Evolutionary conservation across 2,888 invertebrate species (phyloP), one percentile per base, ranked within the genome.

Genomic region (Harpagoxenus sublaevis): DNA sequence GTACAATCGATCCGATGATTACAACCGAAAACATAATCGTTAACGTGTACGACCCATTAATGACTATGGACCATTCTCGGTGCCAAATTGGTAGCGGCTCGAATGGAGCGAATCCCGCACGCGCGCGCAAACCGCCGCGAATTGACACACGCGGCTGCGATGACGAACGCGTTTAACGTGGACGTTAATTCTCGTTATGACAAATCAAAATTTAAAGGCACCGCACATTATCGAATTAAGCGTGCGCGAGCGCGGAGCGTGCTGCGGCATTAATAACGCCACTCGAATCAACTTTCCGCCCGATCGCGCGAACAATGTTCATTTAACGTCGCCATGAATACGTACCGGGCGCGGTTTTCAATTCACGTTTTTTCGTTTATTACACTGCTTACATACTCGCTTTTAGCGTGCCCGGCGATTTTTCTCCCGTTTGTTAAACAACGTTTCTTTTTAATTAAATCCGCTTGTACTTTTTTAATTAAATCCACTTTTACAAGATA

Each of bases 21-120:
- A 95, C 94, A 94, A 91, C 94, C 93, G 93, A 94, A 81, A 92
- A 94, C 94, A 94, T 95, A 94, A 95, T 95, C 95, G 94, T 95
- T 95, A 95, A 91, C 94, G 92, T 92, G 90, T 92, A 94, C 93
- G 92, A 92, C 92, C 94, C 94, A 94, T 94, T 93, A 94, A 95
- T 94, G 93, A 94, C 93, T 91, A 92, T 94, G 92, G 93, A 92
- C 93, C 93, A 93, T 94, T 94, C 92, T 91, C 93, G 92, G 91
- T 92, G 93, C 92, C 92, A 94, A 94, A 94, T 94, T 94, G 94
- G 91, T 88, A 88, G 88, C 82, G 90, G 89, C 89, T 88, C 89
- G 93, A 92, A 91, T 90, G 95, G 90, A 84, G 84, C 74, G 48
- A 57, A 55, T 70, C 48, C 68, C 95, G 96, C 95, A 95, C 31